These are phyloP conservation scores for Scortum barcoo DNA, from an alignment of 2,113 vertebrate genomes.

Conservation along the genomic window DNA sequence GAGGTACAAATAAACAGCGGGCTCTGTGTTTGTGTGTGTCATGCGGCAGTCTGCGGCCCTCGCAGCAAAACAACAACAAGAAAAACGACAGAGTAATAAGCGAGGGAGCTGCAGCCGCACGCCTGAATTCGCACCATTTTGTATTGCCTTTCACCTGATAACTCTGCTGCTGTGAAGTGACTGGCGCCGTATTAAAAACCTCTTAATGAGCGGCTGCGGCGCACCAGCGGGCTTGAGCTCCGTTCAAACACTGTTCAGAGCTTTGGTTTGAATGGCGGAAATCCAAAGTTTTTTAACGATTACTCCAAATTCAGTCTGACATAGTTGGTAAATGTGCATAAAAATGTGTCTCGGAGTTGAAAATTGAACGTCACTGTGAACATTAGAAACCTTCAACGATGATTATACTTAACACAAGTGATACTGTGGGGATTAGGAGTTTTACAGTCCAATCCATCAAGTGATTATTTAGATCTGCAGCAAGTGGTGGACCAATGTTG, in stretches of 20 bases:
- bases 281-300: neutral
- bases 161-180: constrained; percentile 9
- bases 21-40: constrained; percentile 3
- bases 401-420: neutral
- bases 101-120: constrained; percentile 20
- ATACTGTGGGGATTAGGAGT: too few species aligned
- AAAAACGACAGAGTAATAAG: constrained; percentile 46
- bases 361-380: neutral
- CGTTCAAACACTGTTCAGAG: constrained; percentile 4
- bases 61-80: constrained; percentile 54
- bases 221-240: neutral
- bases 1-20: constrained; percentile 56
- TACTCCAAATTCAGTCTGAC: neutral
- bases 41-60: constrained; percentile 46
- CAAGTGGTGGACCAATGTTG: too few species aligned
- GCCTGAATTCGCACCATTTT: constrained; percentile 6
- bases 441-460: too few species aligned
- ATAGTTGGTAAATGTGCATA: neutral
- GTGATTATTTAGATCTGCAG: too few species aligned
- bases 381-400: neutral
- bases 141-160: constrained; percentile 14
- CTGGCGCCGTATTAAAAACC: constrained; percentile 3
- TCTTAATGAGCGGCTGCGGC: constrained; percentile 12
- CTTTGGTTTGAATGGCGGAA: too few species aligned
- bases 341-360: neutral